Evolutionary conservation across 2,113 vertebrate genomes (phyloP), one percentile per base, ranked within the genome.

Genomic region (Otus sunia): DNA sequence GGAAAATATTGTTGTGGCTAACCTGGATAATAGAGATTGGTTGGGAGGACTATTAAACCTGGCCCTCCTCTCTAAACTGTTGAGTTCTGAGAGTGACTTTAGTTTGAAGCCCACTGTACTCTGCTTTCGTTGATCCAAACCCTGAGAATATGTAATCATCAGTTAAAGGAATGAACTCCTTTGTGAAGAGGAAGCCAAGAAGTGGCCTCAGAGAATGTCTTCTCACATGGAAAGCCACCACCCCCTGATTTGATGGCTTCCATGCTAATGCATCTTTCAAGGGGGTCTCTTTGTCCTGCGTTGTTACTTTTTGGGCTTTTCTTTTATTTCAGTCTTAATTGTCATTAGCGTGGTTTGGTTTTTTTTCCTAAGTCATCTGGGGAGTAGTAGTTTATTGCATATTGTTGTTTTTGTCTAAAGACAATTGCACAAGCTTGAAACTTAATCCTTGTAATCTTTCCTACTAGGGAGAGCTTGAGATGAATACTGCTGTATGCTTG

Each of bases 371-470:
- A 91, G 59, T 62, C 86, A 79, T 91, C 89, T 92, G 83, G 86
- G 92, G 76, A 92, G 87, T 94, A 85, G 80, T 81, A 91, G 83
- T 95, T 97, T 95, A 94, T 92, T 92, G 58, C 76, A 58, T 88
- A 96, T 94, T 96, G 88, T 95, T 97, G 17, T 96, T 76, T 94
- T 96, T 95, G 82, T 97, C 92, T 97, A 72, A 94, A 92, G 62
- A 50, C 93, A 94, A 55, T 97, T 97, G 92, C 88, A 92, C 80
- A 92, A 92, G 77, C 77, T 91, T 87, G 92, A 94, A 97, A 97
- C 55, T 23, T 94, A 91, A 97, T 94, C 72, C 90, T 96, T 93
- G 55, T 88, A 95, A 94, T 94, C 91, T 89, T 87, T 95, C 91
- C 83, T 96, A 64, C 52, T 68, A 68, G n/a, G 58, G 86, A 78